A percentile compares a stretch with the other conserved stretches of the same genome.
These are phyloP conservation scores for Drosophila tropicalis DNA, from an alignment of 1,140 invertebrate species.

Conservation along the genomic window DNA sequence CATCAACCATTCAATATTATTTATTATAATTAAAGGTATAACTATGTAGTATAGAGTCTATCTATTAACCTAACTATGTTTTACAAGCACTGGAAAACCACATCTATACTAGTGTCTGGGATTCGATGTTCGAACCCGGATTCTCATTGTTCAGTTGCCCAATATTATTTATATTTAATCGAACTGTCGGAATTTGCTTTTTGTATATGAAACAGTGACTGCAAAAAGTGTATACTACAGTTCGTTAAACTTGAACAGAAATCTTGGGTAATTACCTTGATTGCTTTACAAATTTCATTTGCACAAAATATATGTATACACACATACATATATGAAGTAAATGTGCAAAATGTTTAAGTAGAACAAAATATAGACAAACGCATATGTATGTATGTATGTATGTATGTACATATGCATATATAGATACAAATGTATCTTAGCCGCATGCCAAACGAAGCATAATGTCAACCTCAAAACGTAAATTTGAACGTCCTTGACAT, in stretches of 20 bases:
- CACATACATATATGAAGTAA: not conserved
- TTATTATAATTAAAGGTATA: no score
- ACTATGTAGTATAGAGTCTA: no score
- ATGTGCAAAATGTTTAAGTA: slow-evolving; percentile 4
- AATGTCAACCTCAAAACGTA: slow-evolving; percentile 57
- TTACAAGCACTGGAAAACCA: no score
- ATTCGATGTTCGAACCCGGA: no score
- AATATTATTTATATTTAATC: no score
- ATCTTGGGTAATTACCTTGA: slow-evolving; percentile 3
- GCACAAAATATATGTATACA: not conserved
- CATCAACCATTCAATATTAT: no score
- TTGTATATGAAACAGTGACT: not conserved
- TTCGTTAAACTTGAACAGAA: slow-evolving; percentile 3
- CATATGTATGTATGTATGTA: not conserved
- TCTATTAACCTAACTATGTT: no score
- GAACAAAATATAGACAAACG: not conserved
- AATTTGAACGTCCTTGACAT: slow-evolving; percentile 64
- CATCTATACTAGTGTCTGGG: no score
- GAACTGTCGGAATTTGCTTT: no score
- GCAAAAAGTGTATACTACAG: slow-evolving; percentile 1
- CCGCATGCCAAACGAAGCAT: slow-evolving; percentile 46
- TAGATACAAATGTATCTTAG: not conserved
- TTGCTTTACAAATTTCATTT: slow-evolving; percentile 11
- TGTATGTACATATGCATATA: not conserved
- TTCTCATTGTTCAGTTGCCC: no score